phyloP scores from a whole-genome alignment of 2,888 invertebrate genomes.

The Athetis lepigone region DNA sequence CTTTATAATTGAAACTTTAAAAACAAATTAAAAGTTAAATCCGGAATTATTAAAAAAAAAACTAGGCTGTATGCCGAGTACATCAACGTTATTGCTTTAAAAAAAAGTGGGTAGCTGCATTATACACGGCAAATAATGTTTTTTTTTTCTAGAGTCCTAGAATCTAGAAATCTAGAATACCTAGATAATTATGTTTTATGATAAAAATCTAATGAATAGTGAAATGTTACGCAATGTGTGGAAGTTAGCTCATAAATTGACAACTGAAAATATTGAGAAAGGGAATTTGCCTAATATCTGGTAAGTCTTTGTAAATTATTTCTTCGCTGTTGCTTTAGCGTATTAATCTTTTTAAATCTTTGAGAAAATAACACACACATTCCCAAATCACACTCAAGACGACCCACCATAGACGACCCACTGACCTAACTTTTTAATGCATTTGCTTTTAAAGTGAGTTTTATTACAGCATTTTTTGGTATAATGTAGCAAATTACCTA shows the following conservation, averaged over 20 bases:
- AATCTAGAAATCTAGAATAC: neutral
- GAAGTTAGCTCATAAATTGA: conserved; percentile 59
- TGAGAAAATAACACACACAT: too few species aligned
- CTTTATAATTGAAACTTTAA: neutral
- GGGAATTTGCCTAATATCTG: conserved; percentile 59
- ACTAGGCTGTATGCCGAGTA: conserved; percentile 35
- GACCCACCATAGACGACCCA: too few species aligned
- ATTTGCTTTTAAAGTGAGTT: too few species aligned
- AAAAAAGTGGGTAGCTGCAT: conserved; percentile 37
- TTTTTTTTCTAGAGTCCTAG: neutral
- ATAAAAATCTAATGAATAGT: conserved; percentile 54
- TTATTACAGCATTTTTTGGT: too few species aligned
- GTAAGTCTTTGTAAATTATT: conserved; percentile 45
- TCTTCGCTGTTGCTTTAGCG: too few species aligned
- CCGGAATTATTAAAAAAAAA: neutral
- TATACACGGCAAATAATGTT: conserved; percentile 13
- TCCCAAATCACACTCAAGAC: too few species aligned
- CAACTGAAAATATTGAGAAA: conserved; percentile 32
- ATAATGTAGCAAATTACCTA: too few species aligned
- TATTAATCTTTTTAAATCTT: too few species aligned
- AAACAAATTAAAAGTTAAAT: neutral
- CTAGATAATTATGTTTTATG: conserved; percentile 60
- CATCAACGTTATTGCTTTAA: neutral
- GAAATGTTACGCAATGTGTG: conserved; percentile 57
- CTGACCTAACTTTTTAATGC: too few species aligned